These are phyloP conservation scores for Caenorhabditis virilis DNA, from an alignment of 2,888 invertebrate species.

Conservation along the genomic window DNA sequence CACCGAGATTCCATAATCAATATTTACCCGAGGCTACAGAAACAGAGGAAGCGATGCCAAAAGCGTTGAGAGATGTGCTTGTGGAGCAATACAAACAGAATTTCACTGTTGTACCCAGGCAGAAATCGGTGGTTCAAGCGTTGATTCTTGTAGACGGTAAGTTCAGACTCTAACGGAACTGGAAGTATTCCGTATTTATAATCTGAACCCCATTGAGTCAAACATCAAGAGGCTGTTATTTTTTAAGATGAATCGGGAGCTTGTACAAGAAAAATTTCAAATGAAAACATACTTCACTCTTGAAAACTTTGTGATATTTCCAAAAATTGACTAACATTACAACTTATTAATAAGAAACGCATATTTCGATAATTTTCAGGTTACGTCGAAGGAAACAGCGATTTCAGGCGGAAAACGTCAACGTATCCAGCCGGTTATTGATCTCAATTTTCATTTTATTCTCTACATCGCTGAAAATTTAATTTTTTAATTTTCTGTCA, in stretches of 20 bases:
- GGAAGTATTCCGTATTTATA: neutral
- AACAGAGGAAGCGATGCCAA: conserved; percentile 77
- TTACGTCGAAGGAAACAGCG: conserved; percentile 66
- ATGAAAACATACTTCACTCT: too few relatives aligned
- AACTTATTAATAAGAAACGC: too few relatives aligned
- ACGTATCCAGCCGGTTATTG: conserved; percentile 66
- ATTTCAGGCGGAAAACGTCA: conserved; percentile 63
- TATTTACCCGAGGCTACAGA: conserved; percentile 75
- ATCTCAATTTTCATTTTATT: conserved; percentile 6
- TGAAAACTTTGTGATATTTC: too few relatives aligned
- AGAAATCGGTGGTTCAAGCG: conserved; percentile 65
- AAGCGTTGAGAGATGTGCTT: conserved; percentile 55
- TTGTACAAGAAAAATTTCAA: too few relatives aligned
- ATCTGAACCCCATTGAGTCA: neutral
- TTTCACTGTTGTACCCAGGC: conserved; percentile 53
- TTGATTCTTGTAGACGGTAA: conserved; percentile 43
- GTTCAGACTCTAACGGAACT: neutral
- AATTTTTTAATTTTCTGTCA: neutral
- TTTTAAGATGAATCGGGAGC: too few relatives aligned
- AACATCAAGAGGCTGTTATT: too few relatives aligned
- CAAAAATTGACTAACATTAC: too few relatives aligned
- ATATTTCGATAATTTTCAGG: conserved; percentile 51
- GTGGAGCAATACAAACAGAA: conserved; percentile 60
- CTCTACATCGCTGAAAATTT: conserved; percentile 3
- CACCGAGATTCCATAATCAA: conserved; percentile 66